Evolutionary conservation across 1,140 invertebrate species (phyloP), one percentile per base, ranked within the genome.

Genomic region (Vollenhovia emeryi): DNA sequence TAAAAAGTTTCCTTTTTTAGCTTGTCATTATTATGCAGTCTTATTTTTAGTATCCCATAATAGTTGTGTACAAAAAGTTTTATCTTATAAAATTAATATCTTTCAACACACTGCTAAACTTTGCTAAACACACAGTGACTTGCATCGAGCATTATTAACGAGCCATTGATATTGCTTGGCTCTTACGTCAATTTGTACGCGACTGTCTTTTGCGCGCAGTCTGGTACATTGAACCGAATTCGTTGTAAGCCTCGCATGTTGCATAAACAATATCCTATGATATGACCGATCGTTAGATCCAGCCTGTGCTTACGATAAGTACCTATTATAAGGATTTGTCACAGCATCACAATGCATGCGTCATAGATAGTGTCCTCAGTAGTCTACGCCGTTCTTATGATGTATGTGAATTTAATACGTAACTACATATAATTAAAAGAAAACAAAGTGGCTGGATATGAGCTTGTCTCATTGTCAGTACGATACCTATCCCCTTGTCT

Each of bases 341-440:
- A 74, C 40, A 48, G 27, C 40, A 33, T 30, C 43, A 59, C 59
- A 62, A 36, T 68, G 21, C 45, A 24, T 68, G 11, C 45, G 24
- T 43, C 27, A 50, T 43, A 73, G 66, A 50, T 43, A 73, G 66
- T 62, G 45, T 79, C 45, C 55, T 7, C 30, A 45, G 69, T 89
- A 87, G 60, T 60, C 76, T 57, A 87, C 64, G 71, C 88, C 43
- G 79, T 92, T 92, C 86, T 89, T 90, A 89, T 84, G 36, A 79
- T 80, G 78, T 82, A 89, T 92, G 91, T 92, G 91, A 90, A 91
- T 92, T 92, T 92, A 92, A 91, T 92, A 92, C 92, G 62, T 87
- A 74, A 85, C 75, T 85, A 78, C 3, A 90, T 75, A 91, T 84
- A 82, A 86, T 88, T 88, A 88, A 88, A 92, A 78, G 87, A 66